phyloP scores from a whole-genome alignment of 2,797 vertebrate genomes.

The Anguilla obscura region DNA sequence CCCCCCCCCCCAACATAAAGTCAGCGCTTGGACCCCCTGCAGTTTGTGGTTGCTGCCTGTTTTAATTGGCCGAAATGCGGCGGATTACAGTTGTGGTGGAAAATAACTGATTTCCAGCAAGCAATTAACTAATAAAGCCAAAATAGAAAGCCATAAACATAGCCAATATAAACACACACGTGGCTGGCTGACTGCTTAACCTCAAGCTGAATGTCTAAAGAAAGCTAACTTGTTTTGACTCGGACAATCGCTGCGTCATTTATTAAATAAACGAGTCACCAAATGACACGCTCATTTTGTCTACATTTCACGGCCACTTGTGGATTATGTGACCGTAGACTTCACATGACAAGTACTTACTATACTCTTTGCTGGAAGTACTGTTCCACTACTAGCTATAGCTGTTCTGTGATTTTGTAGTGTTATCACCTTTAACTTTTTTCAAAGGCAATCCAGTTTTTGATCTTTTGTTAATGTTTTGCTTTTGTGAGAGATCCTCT shows the following conservation, averaged over 20 bases:
- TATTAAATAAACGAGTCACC: neutral
- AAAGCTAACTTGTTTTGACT: slow-evolving; percentile 5
- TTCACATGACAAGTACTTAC: slow-evolving; percentile 38
- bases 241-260: neutral
- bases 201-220: slow-evolving; percentile 32
- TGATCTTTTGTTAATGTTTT: neutral
- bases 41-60: slow-evolving; percentile 62
- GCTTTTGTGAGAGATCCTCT: neutral
- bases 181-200: slow-evolving; percentile 32
- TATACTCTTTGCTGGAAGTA: slow-evolving; percentile 27
- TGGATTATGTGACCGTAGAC: slow-evolving; percentile 41
- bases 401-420: slow-evolving; percentile 32
- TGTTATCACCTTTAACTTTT: slow-evolving; percentile 33
- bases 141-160: slow-evolving; percentile 68
- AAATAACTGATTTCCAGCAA: slow-evolving; percentile 76
- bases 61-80: slow-evolving; percentile 72
- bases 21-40: slow-evolving; percentile 38
- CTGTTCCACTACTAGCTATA: slow-evolving; percentile 24
- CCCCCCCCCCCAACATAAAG: slow-evolving; percentile 38
- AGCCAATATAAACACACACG: slow-evolving; percentile 13
- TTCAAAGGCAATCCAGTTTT: neutral
- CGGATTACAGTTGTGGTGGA: slow-evolving; percentile 71
- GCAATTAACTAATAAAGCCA: slow-evolving; percentile 71
- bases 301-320: neutral
- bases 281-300: slow-evolving; percentile 31